Evolutionary conservation across 2,888 invertebrate species (phyloP), one percentile per base, ranked within the genome.

Genomic region (Matsumyia berberina): DNA sequence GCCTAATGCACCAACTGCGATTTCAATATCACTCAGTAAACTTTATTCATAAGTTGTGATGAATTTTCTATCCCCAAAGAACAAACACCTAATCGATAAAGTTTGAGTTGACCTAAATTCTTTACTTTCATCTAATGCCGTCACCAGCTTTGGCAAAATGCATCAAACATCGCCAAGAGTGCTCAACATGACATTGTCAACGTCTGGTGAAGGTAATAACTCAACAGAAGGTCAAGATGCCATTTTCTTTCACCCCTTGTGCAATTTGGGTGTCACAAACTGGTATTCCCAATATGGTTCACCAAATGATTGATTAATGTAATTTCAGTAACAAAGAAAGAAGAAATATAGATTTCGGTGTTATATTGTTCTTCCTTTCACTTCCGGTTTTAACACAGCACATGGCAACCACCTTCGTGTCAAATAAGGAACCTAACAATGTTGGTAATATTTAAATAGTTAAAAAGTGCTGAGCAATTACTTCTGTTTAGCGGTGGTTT

Each of bases 51-150:
- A 49, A 29, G 0, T 29, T 19, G 2, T 46, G 24, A 24, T 5
- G 46, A 24, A 3, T 11, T 24, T 5, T 24, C 0, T 24, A 8
- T 24, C 2, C 49, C 1, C 12, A 39, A n/a, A 19, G 0, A n/a
- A 53, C 2, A 5, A 8, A 37, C 24, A 57, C 11, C 35, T 57
- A 62, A 73, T 73, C 73, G 53, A 73, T 73, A 5, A 33, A 62
- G 53, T 73, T 73, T 15, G 6, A 24, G 15, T 17, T 73, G 73
- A 62, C 62, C 42, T 55, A 53, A 9, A 72, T 72, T 31, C 35
- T 58, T 69, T 46, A 6, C 53, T 33, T 55, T 57, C 37, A 49
- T n/a, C n/a, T 33, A 39, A 49, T 46, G 51, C 31, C 53, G 72
- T 5, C 39, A 62, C 15, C 11, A 15, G 33, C n/a, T 0, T 31